Conservation (phyloP, 2,797 vertebrate genomes). For the Serranus cabrilla region DNA sequence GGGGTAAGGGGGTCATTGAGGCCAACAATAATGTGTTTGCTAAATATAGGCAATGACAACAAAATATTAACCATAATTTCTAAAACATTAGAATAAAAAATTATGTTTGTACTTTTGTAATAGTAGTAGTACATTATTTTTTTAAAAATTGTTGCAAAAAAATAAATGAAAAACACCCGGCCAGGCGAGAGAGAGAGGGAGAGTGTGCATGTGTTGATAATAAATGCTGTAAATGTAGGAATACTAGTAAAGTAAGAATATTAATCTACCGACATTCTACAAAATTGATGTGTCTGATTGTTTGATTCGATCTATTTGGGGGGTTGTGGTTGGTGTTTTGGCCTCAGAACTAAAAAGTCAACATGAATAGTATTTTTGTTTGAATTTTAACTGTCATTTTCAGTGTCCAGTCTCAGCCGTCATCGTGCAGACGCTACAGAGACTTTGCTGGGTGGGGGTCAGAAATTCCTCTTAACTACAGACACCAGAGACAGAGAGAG, state of each 20-base stretch:
- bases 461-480: constrained; percentile 49
- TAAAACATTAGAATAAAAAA: too few relatives aligned
- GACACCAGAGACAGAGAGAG: constrained; percentile 21
- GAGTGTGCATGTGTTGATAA: too few relatives aligned
- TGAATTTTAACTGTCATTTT: background rate
- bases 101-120: too few relatives aligned
- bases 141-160: too few relatives aligned
- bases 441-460: constrained; percentile 18
- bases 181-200: too few relatives aligned
- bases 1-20: too few relatives aligned
- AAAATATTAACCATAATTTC: too few relatives aligned
- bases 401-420: constrained; percentile 10
- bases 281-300: background rate
- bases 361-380: background rate
- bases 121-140: too few relatives aligned
- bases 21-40: too few relatives aligned
- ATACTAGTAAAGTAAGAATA: background rate
- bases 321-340: background rate
- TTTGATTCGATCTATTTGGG: background rate
- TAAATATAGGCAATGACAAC: too few relatives aligned
- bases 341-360: background rate
- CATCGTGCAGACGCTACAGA: constrained; percentile 18
- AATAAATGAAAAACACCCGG: too few relatives aligned
- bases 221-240: background rate
- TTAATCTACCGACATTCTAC: background rate